Base-by-base conservation (phyloP, 2,888 invertebrate genomes). In the Prenolepis imparis region DNA sequence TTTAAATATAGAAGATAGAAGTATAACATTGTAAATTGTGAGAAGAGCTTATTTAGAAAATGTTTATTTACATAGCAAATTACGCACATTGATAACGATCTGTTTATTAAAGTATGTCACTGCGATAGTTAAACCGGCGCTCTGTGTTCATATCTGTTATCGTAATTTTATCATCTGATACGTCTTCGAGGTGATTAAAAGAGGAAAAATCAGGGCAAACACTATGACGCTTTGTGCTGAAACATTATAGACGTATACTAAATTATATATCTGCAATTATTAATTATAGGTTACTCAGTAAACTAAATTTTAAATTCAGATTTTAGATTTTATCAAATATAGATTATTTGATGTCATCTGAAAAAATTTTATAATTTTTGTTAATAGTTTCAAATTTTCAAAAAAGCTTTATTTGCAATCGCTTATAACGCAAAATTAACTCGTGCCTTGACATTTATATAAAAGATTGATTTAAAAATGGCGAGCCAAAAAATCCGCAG, bases 71-170 rank as follows among this genome's bases (percentile, higher is more conserved):
- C 0, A 32, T n/a, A 28, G 11, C 12, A 1, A 28, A 48, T 18
- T 63, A n/a, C n/a, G 8, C 8, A 41, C 15, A 15, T 24, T 21
- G 15, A 66, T 66, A 66, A 66, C 0, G 5, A n/a, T 28, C 18
- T 48, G n/a, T 67, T 52, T 70, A 32, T 8, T 4, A n/a, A 68
- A 68, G 18, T 48, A 32, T 68, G 32, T 68, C 28, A 67, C 11
- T 24, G 32, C 32, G 48, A 68, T 32, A 21, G 12, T 68, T 68
- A 15, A 68, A 32, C 6, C 1, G 15, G 44, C 5, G 15, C 3
- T 15, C 4, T n/a, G 4, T 48, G 12, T 41, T 67, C 8, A 4
- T 11, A 68, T 18, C n/a, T 3, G 3, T 55, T 39, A 39, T 72
- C 36, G 12, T 55, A 4, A n/a, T 68, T n/a, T 48, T 36, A 52